These are phyloP conservation scores for Anguilla obscura DNA, from an alignment of 2,797 vertebrate genomes.

Conservation along the genomic window DNA sequence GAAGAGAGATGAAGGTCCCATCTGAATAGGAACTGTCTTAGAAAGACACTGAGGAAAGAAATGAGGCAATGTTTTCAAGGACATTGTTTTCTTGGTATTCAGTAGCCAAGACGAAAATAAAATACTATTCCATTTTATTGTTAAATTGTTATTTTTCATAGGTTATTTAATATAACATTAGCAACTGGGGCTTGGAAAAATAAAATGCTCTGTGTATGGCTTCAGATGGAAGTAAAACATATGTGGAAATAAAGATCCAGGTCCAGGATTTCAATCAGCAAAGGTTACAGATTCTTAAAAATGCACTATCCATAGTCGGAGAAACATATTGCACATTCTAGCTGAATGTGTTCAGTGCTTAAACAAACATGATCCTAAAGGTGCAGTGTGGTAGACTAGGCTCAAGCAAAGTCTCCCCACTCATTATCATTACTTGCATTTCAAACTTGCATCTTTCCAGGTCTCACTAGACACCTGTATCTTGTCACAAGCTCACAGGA, in stretches of 20 bases:
- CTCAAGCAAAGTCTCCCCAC: no score
- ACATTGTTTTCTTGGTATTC: conserved; percentile 40
- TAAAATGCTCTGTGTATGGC: conserved; percentile 3
- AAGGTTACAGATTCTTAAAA: not conserved
- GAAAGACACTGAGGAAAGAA: conserved; percentile 66
- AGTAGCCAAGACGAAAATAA: conserved; percentile 51
- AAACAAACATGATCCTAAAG: no score
- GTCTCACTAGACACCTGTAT: no score
- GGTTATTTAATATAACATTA: conserved; percentile 40
- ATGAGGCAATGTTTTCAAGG: conserved; percentile 52
- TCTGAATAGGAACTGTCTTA: conserved; percentile 75
- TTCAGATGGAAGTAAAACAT: conserved; percentile 59
- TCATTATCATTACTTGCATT: no score
- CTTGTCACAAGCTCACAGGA: no score
- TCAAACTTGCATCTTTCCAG: no score
- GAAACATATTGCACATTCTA: no score
- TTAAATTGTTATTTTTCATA: conserved; percentile 40
- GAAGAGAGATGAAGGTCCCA: conserved; percentile 67
- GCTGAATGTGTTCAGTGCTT: no score
- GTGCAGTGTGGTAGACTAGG: no score
- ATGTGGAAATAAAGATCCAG: conserved; percentile 52
- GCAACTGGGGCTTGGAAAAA: not conserved
- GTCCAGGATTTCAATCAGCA: conserved; percentile 30
- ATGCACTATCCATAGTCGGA: not conserved
- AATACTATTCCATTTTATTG: conserved; percentile 54